Evolutionary conservation across 2,113 vertebrate genomes (phyloP).

Genomic region (Thymallus thymallus): DNA sequence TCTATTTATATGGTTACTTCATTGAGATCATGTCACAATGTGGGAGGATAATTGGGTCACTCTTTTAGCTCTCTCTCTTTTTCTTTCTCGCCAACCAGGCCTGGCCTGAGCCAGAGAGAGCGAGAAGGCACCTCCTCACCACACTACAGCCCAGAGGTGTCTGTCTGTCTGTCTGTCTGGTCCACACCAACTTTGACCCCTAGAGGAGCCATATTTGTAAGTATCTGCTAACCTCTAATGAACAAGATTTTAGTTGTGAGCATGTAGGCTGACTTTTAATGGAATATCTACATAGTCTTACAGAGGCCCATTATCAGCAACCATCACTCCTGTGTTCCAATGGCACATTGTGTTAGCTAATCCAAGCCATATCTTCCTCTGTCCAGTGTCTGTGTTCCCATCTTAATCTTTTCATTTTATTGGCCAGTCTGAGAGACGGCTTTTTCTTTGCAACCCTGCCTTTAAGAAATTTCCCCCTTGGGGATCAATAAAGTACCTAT

Average conservation of each 20-base stretch:
- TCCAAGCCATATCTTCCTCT: too few species aligned
- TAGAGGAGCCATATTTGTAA: background rate
- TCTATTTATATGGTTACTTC: slow-evolving; percentile 17
- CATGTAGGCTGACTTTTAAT: too few species aligned
- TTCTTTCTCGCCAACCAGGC: background rate
- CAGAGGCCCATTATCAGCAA: too few species aligned
- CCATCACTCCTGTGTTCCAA: too few species aligned
- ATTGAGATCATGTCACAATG: slow-evolving; percentile 35
- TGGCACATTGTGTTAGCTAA: too few species aligned
- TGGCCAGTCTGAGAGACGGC: too few species aligned
- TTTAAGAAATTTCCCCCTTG: too few species aligned
- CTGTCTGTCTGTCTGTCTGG: background rate
- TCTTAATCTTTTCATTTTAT: too few species aligned
- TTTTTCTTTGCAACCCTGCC: too few species aligned
- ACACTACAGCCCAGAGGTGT: background rate
- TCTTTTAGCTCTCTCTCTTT: slow-evolving; percentile 12
- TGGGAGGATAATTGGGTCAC: slow-evolving; percentile 18
- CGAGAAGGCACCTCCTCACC: background rate
- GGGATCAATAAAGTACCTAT: too few species aligned
- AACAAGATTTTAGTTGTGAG: background rate
- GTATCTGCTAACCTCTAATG: background rate
- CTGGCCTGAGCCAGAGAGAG: background rate
- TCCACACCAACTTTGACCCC: background rate
- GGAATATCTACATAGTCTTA: too few species aligned
- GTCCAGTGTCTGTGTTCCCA: too few species aligned